Conservation (phyloP, 2,888 invertebrate genomes). For the Cepaea hortensis region DNA sequence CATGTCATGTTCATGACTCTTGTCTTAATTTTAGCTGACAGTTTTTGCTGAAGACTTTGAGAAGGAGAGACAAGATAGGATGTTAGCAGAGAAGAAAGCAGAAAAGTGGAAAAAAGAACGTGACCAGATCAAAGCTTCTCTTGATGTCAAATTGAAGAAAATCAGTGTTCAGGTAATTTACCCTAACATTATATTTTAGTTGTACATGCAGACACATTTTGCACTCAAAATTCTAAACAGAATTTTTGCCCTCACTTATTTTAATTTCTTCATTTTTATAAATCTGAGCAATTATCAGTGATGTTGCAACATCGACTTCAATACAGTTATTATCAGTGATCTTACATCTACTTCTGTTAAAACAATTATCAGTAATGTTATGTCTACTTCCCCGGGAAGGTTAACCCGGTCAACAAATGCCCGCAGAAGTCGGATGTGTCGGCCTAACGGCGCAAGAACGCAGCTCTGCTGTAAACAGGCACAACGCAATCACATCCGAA, state of each 20-base stretch:
- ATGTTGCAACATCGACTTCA: too few species aligned
- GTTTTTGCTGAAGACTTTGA: conserved; percentile 53
- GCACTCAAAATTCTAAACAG: background rate
- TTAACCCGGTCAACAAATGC: too few species aligned
- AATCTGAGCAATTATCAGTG: background rate
- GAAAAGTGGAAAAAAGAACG: conserved; percentile 34
- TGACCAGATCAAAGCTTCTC: background rate
- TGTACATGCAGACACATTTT: background rate
- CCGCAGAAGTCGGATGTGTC: too few species aligned
- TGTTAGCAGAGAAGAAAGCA: conserved; percentile 34
- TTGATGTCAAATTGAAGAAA: conserved; percentile 32
- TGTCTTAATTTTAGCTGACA: conserved; percentile 40
- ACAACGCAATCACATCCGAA: too few species aligned
- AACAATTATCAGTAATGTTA: background rate
- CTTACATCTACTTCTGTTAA: too few species aligned
- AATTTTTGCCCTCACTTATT: background rate
- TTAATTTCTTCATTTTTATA: background rate
- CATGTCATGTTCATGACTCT: too few species aligned
- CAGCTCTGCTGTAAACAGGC: too few species aligned
- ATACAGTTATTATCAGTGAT: too few species aligned
- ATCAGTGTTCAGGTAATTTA: conserved; percentile 31
- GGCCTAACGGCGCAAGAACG: too few species aligned
- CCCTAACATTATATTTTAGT: background rate
- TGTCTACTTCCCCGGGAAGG: too few species aligned
- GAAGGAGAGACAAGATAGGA: conserved; percentile 46